Evolutionary conservation across 2,113 vertebrate species (phyloP).

Genomic region (Toxotes chatareus): DNA sequence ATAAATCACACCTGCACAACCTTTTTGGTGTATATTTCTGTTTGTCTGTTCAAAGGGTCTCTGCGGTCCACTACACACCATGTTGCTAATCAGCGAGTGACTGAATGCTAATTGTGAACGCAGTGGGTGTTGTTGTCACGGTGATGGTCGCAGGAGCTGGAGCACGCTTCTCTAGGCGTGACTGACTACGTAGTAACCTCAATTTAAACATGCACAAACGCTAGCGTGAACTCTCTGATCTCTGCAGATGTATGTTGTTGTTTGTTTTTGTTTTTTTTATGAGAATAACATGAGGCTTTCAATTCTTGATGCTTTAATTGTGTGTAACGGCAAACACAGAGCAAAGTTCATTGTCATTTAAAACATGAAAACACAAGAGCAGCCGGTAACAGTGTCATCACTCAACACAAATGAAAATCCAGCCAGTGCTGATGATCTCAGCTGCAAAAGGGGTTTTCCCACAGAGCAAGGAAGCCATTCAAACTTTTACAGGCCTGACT

Average conservation of each 20-base stretch:
- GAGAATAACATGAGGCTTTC: neutral
- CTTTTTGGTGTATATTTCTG: neutral
- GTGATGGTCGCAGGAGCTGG: conserved; percentile 47
- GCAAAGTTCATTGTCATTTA: conserved; percentile 18
- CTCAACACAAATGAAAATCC: conserved; percentile 31
- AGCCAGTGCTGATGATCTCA: conserved; percentile 37
- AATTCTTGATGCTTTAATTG: neutral
- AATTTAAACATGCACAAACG: conserved; percentile 60
- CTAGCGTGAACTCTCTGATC: conserved; percentile 63
- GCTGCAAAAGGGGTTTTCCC: conserved; percentile 58
- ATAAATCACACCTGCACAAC: conserved; percentile 27
- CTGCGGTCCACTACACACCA: conserved; percentile 23
- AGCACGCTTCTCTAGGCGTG: conserved; percentile 47
- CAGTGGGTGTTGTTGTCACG: conserved; percentile 64
- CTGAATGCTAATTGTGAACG: conserved; percentile 70
- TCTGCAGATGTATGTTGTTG: neutral
- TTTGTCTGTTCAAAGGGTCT: conserved; percentile 13
- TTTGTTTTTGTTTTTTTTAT: neutral
- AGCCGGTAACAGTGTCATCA: conserved; percentile 28
- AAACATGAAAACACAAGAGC: neutral
- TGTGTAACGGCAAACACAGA: conserved; percentile 3
- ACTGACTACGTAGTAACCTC: conserved; percentile 55
- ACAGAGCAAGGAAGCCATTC: conserved; percentile 19
- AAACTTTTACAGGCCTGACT: conserved; percentile 47
- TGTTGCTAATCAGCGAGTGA: conserved; percentile 40